These are phyloP conservation scores for Coccyzus lansbergi DNA, from an alignment of 2,797 vertebrate species.

Conservation along the genomic window DNA sequence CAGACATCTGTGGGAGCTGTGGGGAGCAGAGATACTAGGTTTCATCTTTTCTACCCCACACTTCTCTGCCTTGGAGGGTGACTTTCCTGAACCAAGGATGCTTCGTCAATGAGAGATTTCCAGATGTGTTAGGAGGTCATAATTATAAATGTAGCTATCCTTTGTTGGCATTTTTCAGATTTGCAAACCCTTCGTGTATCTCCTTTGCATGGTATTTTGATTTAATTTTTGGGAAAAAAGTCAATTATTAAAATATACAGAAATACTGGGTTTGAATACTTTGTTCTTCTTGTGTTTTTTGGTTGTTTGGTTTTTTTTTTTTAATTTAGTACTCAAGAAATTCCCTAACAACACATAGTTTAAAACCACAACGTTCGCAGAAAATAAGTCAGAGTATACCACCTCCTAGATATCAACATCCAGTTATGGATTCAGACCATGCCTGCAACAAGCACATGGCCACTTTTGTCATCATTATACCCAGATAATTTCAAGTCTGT, in stretches of 20 bases:
- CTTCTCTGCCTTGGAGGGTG: not conserved
- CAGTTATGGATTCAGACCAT: not conserved
- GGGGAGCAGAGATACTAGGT: not conserved
- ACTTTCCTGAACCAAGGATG: not conserved
- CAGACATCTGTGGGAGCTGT: not conserved
- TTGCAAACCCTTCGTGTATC: not conserved
- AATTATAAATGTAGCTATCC: not conserved
- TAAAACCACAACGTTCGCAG: not conserved
- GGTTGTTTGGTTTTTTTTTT: accelerated
- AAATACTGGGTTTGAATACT: not conserved
- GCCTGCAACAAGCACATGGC: not conserved
- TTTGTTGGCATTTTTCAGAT: not conserved
- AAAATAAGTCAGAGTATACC: not conserved
- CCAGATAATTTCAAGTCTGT: not conserved
- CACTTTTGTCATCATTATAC: not conserved
- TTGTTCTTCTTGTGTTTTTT: too few species aligned
- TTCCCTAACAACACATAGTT: not conserved
- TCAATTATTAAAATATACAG: not conserved
- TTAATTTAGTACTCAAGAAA: not conserved
- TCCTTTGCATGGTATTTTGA: not conserved
- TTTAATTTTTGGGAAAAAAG: not conserved
- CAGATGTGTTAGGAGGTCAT: not conserved
- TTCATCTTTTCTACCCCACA: not conserved
- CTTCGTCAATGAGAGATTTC: not conserved
- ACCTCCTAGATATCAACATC: not conserved